Evolutionary conservation across 2,888 invertebrate genomes (phyloP).

Genomic region (Tenthredo distinguenda): DNA sequence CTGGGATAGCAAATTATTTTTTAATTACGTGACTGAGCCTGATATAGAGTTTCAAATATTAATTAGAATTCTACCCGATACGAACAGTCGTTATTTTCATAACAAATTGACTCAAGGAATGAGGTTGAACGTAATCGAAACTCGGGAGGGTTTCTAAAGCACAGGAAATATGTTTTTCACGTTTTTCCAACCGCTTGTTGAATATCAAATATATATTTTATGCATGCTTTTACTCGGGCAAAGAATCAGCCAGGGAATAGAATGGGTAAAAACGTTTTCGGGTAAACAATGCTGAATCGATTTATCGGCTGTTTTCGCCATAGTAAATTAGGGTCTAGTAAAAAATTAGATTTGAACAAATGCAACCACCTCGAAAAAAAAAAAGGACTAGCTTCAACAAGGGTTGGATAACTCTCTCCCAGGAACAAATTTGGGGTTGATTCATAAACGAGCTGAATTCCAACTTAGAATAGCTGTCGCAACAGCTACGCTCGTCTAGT

Average conservation of each 20-base stretch:
- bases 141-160: not conserved
- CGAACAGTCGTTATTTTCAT: not conserved
- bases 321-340: not conserved
- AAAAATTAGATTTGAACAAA: not conserved
- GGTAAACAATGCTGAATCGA: not conserved
- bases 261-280: not conserved
- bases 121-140: not conserved
- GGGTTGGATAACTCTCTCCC: not conserved
- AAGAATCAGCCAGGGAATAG: not conserved
- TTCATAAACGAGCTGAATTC: not conserved
- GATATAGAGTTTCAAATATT: conserved; percentile 19
- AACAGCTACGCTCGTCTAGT: not conserved
- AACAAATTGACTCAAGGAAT: not conserved
- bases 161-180: not conserved
- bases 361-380: not conserved
- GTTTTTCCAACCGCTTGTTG: not conserved
- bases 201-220: not conserved
- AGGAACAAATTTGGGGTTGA: not conserved
- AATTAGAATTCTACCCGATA: not conserved
- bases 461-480: not conserved
- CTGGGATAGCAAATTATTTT: conserved; percentile 22
- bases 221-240: not conserved
- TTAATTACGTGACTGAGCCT: conserved; percentile 28
- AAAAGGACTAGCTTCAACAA: not conserved
- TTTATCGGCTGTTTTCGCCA: not conserved